These are phyloP conservation scores for Paracentrotus lividus DNA, from an alignment of 53 echinoderm and acorn worm genomes.

Conservation along the genomic window DNA sequence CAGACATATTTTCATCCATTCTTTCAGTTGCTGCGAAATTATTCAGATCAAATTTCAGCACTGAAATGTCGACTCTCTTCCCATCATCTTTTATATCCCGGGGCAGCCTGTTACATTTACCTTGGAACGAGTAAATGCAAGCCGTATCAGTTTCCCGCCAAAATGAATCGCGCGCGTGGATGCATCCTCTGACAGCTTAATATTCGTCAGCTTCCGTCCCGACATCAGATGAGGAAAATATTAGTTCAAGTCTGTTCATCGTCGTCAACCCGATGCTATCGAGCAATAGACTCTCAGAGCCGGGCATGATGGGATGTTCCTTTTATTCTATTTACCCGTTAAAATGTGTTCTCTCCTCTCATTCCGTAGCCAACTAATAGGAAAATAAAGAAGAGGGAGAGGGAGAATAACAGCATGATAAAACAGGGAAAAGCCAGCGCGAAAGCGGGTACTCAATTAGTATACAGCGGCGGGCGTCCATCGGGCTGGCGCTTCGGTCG, in stretches of 20 bases:
- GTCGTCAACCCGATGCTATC: constrained; percentile 57
- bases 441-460: constrained; percentile 70
- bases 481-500: constrained; percentile 62
- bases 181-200: constrained; percentile 64
- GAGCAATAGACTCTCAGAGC: background rate
- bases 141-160: constrained; percentile 62
- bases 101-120: constrained; percentile 50
- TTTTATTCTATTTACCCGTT: constrained; percentile 57
- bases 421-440: constrained; percentile 34
- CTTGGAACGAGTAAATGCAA: background rate
- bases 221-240: constrained; percentile 66
- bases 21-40: constrained; percentile 65
- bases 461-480: constrained; percentile 60
- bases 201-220: constrained; percentile 59
- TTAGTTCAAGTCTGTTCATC: constrained; percentile 48
- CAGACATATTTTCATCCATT: constrained; percentile 71
- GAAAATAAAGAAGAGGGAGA: background rate
- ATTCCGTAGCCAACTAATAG: background rate
- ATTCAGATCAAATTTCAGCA: constrained; percentile 67
- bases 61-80: constrained; percentile 48
- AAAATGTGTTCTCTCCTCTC: constrained; percentile 28
- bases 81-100: constrained; percentile 37
- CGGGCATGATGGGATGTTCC: constrained; percentile 43
- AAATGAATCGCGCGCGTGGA: constrained; percentile 59
- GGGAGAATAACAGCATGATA: background rate